A percentile compares a stretch with the other conserved stretches of the same genome.
Evolutionary conservation across 2,797 vertebrate species (phyloP).

Genomic region (Sternarchorhynchus goeldii): DNA sequence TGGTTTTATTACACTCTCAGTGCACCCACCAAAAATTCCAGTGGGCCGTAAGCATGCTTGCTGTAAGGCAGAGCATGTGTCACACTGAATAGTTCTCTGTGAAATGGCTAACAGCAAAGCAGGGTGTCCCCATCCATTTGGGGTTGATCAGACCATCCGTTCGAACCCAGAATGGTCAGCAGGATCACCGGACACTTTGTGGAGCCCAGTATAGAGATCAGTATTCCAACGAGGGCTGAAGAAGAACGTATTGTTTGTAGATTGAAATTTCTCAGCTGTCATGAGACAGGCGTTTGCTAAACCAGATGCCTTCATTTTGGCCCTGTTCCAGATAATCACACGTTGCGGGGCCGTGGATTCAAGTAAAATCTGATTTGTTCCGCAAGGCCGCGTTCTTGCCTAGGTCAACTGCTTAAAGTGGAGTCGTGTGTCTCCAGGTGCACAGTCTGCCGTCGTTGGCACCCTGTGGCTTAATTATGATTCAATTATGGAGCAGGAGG

Average conservation of each 20-base stretch:
- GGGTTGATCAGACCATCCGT: too few species aligned
- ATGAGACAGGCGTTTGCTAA: background rate
- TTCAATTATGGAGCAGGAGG: conserved; percentile 12
- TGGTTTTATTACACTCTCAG: background rate
- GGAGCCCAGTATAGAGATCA: too few species aligned
- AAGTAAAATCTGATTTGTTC: background rate
- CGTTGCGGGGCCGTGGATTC: background rate
- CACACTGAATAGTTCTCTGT: too few species aligned
- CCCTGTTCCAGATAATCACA: background rate
- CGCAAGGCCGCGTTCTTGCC: background rate
- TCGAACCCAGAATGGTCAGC: too few species aligned
- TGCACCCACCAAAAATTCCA: background rate
- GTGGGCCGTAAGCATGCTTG: background rate
- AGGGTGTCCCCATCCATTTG: too few species aligned
- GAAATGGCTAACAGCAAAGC: too few species aligned
- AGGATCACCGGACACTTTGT: too few species aligned
- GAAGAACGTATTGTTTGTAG: too few species aligned
- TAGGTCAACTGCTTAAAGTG: background rate
- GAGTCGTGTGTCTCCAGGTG: background rate
- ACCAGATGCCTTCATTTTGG: background rate
- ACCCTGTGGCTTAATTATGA: background rate
- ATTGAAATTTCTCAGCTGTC: background rate
- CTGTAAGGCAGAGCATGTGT: too few species aligned
- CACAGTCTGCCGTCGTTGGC: background rate
- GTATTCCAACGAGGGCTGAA: too few species aligned